Evolutionary conservation across 2,797 vertebrate genomes (phyloP).

Genomic region (Holocentrus rufus): DNA sequence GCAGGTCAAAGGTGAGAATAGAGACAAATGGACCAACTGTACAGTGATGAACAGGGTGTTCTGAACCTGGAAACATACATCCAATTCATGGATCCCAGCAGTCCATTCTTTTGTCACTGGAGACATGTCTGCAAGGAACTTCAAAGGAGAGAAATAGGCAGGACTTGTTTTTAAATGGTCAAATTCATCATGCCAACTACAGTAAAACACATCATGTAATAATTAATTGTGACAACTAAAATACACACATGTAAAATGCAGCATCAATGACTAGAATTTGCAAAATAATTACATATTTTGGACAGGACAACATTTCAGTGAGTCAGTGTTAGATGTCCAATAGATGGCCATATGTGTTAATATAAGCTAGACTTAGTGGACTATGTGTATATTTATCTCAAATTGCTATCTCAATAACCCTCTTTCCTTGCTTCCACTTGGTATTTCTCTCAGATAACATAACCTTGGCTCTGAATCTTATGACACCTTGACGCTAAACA

Average conservation of each 20-base stretch:
- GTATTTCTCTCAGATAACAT: constrained; percentile 59
- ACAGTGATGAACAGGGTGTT: constrained; percentile 73
- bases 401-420: neutral
- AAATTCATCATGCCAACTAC: constrained; percentile 31
- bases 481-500: constrained; percentile 65
- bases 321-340: neutral
- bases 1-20: constrained; percentile 82
- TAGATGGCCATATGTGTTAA: constrained; percentile 10
- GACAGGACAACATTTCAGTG: neutral
- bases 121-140: constrained; percentile 31
- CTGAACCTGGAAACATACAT: constrained; percentile 62
- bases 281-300: neutral
- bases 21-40: constrained; percentile 80
- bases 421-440: constrained; percentile 33
- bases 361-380: neutral
- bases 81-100: constrained; percentile 48
- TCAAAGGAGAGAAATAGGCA: constrained; percentile 21
- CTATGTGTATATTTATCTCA: neutral
- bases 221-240: neutral
- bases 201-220: neutral
- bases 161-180: constrained; percentile 30
- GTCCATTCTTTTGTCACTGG: constrained; percentile 33
- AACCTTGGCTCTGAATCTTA: constrained; percentile 77
- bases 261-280: neutral
- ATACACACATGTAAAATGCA: neutral